phyloP scores from a whole-genome alignment of 2,888 invertebrate species.

The Perdita meconis region DNA sequence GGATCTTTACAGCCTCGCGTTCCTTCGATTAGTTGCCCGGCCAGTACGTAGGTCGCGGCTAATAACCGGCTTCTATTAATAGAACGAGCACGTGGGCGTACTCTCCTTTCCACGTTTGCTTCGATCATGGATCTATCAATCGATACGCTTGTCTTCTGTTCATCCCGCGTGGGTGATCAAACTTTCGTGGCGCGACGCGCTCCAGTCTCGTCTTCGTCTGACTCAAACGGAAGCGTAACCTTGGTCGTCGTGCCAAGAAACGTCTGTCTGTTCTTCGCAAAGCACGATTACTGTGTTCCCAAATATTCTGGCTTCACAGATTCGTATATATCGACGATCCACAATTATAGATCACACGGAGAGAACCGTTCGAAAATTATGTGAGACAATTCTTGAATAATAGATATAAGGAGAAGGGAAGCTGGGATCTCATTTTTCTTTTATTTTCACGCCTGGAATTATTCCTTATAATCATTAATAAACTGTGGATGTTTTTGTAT shows the following conservation, averaged over 20 bases:
- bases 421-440: no score
- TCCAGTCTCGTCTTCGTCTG: not conserved
- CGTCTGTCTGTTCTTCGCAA: not conserved
- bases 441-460: no score
- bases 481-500: no score
- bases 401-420: no score
- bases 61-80: slow-evolving; percentile 66
- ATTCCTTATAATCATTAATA: no score
- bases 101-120: slow-evolving; percentile 52
- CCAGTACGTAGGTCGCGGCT: slow-evolving; percentile 58
- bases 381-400: no score
- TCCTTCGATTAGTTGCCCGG: slow-evolving; percentile 19
- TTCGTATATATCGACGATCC: no score
- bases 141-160: slow-evolving; percentile 1
- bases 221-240: not conserved
- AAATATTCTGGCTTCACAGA: not conserved
- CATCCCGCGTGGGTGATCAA: not conserved
- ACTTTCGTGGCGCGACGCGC: not conserved
- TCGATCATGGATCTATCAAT: slow-evolving; percentile 44
- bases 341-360: no score
- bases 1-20: not conserved
- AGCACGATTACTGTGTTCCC: not conserved
- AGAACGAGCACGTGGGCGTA: slow-evolving; percentile 62
- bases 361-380: no score
- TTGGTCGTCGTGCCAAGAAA: not conserved